phyloP scores from a whole-genome alignment of 2,888 invertebrate genomes.

The Cheiracanthium punctorium region DNA sequence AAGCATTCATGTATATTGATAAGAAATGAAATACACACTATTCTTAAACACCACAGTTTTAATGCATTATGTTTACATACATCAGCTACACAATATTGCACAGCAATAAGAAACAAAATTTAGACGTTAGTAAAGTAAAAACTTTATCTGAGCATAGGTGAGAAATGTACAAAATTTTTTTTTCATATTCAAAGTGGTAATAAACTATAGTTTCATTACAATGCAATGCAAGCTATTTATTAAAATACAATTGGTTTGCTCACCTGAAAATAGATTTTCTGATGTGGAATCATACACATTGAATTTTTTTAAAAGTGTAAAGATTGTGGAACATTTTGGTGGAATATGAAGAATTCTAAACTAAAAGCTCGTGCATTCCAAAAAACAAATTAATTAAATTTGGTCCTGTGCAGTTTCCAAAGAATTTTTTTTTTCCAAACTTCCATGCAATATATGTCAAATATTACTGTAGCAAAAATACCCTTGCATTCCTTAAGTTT shows the following conservation, averaged over 20 bases:
- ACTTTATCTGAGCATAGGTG: constrained; percentile 61
- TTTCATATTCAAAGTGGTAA: constrained; percentile 66
- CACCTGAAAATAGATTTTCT: constrained; percentile 69
- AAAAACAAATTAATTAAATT: constrained; percentile 56
- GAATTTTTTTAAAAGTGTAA: constrained; percentile 62
- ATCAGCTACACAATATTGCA: constrained; percentile 68
- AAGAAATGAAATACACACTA: neutral
- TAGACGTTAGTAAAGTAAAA: constrained; percentile 54
- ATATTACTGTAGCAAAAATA: constrained; percentile 59
- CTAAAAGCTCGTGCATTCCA: constrained; percentile 69
- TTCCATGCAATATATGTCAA: neutral
- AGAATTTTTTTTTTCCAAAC: constrained; percentile 30
- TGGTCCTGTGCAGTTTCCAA: constrained; percentile 54
- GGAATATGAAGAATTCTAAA: constrained; percentile 68
- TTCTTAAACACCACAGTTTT: constrained; percentile 64
- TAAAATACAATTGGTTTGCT: constrained; percentile 67
- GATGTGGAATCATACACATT: constrained; percentile 58
- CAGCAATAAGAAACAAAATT: constrained; percentile 67
- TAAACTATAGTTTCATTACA: constrained; percentile 67
- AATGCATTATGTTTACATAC: constrained; percentile 65
- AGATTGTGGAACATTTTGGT: constrained; percentile 64
- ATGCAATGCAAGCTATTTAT: constrained; percentile 69
- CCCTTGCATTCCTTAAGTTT: constrained; percentile 19
- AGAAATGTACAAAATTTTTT: constrained; percentile 67
- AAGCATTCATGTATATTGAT: no score